phyloP scores from a whole-genome alignment of 2,113 vertebrate genomes.

The Oreocharis arfaki region DNA sequence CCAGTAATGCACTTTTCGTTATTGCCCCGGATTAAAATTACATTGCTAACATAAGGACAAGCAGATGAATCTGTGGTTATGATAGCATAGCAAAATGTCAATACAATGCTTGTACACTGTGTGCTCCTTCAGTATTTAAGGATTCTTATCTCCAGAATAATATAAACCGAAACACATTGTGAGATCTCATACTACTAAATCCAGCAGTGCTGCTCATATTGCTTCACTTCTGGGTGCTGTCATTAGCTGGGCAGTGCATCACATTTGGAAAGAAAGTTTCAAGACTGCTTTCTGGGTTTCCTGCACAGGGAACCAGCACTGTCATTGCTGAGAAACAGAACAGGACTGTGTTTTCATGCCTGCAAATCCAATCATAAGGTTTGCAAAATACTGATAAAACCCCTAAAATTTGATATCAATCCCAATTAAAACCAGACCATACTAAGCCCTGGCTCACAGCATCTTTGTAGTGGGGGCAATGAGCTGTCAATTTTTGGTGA shows the following conservation, averaged over 20 bases:
- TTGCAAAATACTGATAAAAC: conserved; percentile 53
- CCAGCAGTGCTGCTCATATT: not conserved
- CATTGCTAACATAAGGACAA: conserved; percentile 59
- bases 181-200: not conserved
- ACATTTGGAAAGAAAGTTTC: conserved; percentile 30
- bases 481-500: not conserved
- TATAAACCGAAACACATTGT: not conserved
- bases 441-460: not conserved
- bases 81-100: conserved; percentile 43
- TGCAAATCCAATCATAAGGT: not conserved
- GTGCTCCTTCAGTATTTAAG: conserved; percentile 29
- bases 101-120: not conserved
- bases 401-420: not conserved
- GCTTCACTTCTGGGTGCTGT: not conserved
- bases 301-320: not conserved
- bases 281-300: conserved; percentile 17
- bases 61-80: conserved; percentile 47
- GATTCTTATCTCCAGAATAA: conserved; percentile 47
- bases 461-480: not conserved
- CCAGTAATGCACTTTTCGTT: conserved; percentile 45
- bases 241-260: not conserved
- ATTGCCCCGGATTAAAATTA: conserved; percentile 64
- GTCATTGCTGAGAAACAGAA: conserved; percentile 38
- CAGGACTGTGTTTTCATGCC: not conserved
- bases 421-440: not conserved